Evolutionary conservation across 2,888 invertebrate species (phyloP).

Genomic region (Anthrax anthrax): DNA sequence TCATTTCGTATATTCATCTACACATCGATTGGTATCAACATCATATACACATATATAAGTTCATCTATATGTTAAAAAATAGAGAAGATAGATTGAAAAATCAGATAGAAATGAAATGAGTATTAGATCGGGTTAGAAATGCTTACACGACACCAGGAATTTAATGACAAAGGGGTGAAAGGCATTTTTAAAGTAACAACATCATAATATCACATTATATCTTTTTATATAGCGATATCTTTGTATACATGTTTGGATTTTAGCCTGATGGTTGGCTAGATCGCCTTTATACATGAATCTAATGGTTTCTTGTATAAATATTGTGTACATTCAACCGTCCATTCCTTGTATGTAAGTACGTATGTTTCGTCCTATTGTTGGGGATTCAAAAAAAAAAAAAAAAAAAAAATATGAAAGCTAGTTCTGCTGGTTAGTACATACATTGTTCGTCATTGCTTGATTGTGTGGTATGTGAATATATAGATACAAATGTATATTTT

Average conservation of each 20-base stretch:
- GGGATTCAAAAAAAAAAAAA: neutral
- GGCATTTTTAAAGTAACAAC: neutral
- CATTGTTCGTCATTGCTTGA: too few species aligned
- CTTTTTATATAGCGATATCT: too few species aligned
- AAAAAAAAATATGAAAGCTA: neutral
- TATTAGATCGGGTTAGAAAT: neutral
- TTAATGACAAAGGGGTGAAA: neutral
- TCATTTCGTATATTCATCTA: too few species aligned
- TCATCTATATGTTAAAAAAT: too few species aligned
- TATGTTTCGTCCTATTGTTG: neutral
- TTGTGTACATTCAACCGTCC: neutral
- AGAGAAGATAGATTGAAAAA: neutral
- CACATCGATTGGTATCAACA: too few species aligned
- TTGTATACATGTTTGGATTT: neutral
- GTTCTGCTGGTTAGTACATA: neutral
- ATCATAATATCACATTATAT: too few species aligned
- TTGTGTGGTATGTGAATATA: too few species aligned
- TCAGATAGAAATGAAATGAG: neutral
- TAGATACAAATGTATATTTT: too few species aligned
- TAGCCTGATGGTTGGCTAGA: neutral
- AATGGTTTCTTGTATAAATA: neutral
- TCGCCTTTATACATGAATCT: too few species aligned
- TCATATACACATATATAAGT: too few species aligned
- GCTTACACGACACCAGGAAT: neutral
- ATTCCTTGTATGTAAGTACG: neutral